Conservation (phyloP, 2,888 invertebrate species). For the Himalopsyche anomala region DNA sequence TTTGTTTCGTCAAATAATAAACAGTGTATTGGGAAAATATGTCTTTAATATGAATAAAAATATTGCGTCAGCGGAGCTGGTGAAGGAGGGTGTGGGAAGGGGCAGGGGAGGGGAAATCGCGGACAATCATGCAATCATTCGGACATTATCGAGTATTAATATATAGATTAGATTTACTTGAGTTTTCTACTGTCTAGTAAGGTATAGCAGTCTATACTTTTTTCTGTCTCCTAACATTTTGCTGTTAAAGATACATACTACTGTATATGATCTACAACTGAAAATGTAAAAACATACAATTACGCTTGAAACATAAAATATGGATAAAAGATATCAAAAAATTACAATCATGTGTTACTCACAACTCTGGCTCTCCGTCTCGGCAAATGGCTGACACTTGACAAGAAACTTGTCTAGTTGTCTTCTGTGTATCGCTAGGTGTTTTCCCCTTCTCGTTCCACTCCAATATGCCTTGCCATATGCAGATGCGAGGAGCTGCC, state of each 20-base stretch:
- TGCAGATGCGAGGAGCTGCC: constrained; percentile 69
- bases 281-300: not conserved
- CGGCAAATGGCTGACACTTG: constrained; percentile 80
- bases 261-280: not conserved
- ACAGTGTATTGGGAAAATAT: too few relatives aligned
- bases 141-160: too few relatives aligned
- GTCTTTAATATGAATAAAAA: too few relatives aligned
- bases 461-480: constrained; percentile 91
- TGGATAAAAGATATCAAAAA: constrained; percentile 17
- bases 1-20: too few relatives aligned
- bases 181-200: too few relatives aligned
- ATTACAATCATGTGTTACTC: constrained; percentile 68
- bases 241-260: not conserved
- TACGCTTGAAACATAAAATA: constrained; percentile 46
- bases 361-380: constrained; percentile 93
- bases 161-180: too few relatives aligned
- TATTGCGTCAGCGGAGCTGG: too few relatives aligned
- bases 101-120: too few relatives aligned
- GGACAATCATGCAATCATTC: too few relatives aligned
- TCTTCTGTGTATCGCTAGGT: constrained; percentile 85
- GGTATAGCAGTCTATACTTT: too few relatives aligned
- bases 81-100: too few relatives aligned
- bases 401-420: constrained; percentile 83
- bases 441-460: constrained; percentile 95
- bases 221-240: not conserved